These are phyloP conservation scores for Drosophila serrata DNA, from an alignment of 1,140 invertebrate species.

Conservation along the genomic window DNA sequence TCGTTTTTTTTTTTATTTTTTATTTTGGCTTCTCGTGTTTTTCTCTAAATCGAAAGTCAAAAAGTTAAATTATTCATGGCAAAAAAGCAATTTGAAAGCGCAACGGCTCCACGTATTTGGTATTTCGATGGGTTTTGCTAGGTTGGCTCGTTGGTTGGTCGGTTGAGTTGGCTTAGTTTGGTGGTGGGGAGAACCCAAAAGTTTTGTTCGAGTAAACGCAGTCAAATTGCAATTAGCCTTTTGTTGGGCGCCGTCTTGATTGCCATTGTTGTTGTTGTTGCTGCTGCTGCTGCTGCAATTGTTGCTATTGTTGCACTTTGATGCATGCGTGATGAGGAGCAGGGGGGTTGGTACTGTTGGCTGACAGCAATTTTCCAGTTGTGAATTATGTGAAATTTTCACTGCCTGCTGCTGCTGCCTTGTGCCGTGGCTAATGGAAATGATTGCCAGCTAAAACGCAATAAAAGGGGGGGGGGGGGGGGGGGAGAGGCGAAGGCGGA, in stretches of 20 bases:
- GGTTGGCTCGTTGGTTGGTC: background rate
- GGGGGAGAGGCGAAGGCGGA: no score
- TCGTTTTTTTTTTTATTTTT: background rate
- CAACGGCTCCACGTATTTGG: conserved; percentile 21
- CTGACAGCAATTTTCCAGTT: conserved; percentile 83
- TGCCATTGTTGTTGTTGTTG: conserved; percentile 43
- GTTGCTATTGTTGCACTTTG: conserved; percentile 61
- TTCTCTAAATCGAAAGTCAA: conserved; percentile 78
- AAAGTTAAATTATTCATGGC: conserved; percentile 83
- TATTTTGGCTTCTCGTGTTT: conserved; percentile 62
- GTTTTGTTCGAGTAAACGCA: conserved; percentile 71
- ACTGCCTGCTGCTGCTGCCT: conserved; percentile 28
- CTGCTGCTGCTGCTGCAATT: conserved; percentile 35
- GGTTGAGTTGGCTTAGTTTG: no score
- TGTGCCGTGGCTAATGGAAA: conserved; percentile 78
- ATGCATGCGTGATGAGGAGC: conserved; percentile 71
- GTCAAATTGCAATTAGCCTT: conserved; percentile 84
- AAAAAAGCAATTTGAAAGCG: conserved; percentile 78
- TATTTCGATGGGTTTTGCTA: conserved; percentile 16
- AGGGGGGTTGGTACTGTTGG: conserved; percentile 10
- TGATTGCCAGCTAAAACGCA: conserved; percentile 83
- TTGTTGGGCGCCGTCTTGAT: conserved; percentile 73
- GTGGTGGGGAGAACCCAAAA: conserved; percentile 35
- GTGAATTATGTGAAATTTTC: conserved; percentile 82
- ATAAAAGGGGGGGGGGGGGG: conserved; percentile 51